phyloP scores from a whole-genome alignment of 2,888 invertebrate genomes.

The Sussaba pulchella region DNA sequence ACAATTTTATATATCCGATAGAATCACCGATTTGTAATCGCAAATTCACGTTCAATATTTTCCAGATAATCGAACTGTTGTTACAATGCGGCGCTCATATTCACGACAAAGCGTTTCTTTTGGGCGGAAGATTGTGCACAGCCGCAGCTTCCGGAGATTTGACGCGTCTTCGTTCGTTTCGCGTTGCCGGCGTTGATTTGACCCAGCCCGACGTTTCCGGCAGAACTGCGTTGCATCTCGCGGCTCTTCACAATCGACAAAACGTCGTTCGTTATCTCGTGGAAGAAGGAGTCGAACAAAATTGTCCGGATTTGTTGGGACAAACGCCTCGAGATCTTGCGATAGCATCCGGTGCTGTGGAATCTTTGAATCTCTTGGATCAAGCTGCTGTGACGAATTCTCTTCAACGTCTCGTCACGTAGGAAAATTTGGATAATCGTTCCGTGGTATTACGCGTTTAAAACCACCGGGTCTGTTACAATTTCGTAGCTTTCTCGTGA shows the following conservation, averaged over 20 bases:
- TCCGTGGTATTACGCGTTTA: too few relatives aligned
- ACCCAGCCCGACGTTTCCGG: slow-evolving; percentile 87
- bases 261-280: slow-evolving; percentile 86
- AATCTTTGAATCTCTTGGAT: slow-evolving; percentile 62
- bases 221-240: slow-evolving; percentile 90
- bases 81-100: slow-evolving; percentile 92
- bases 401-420: slow-evolving; percentile 30
- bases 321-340: slow-evolving; percentile 87
- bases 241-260: slow-evolving; percentile 86
- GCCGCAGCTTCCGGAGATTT: slow-evolving; percentile 88
- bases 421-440: slow-evolving; percentile 22
- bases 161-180: slow-evolving; percentile 87
- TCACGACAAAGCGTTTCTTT: slow-evolving; percentile 85
- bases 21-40: too few relatives aligned
- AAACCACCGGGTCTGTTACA: too few relatives aligned
- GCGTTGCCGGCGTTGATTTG: slow-evolving; percentile 89
- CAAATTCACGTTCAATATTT: neutral
- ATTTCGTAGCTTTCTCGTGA: too few relatives aligned
- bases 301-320: slow-evolving; percentile 85
- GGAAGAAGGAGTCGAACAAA: slow-evolving; percentile 83
- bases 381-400: slow-evolving; percentile 22
- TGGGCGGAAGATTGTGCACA: slow-evolving; percentile 89
- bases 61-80: slow-evolving; percentile 87
- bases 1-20: too few relatives aligned
- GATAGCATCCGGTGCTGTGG: slow-evolving; percentile 53